Conservation (phyloP, 2,888 invertebrate species). For the Tribolium freemani region DNA sequence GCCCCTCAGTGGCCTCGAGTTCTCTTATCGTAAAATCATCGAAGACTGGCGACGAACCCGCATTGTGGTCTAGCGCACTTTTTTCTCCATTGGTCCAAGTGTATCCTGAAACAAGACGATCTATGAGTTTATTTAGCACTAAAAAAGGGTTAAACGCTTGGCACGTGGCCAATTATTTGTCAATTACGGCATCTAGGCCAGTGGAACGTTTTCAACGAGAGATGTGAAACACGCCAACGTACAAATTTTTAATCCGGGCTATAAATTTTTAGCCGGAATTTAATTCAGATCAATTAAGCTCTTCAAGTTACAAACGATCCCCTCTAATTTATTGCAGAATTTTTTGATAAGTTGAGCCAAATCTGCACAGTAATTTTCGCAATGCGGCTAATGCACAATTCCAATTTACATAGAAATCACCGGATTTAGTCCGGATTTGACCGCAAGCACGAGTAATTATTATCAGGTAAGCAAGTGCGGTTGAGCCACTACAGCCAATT, state of each 20-base stretch:
- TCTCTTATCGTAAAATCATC: conserved; percentile 60
- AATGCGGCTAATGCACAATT: conserved; percentile 37
- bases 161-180: conserved; percentile 40
- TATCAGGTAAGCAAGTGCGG: conserved; percentile 44
- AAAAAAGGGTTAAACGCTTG: conserved; percentile 40
- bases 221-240: conserved; percentile 39
- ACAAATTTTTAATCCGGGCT: conserved; percentile 33
- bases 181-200: conserved; percentile 1
- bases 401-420: conserved; percentile 41
- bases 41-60: conserved; percentile 52
- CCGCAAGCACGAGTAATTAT: conserved; percentile 43
- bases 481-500: conserved; percentile 32
- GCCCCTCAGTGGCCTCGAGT: conserved; percentile 63
- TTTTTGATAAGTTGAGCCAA: conserved; percentile 6
- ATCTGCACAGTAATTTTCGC: conserved; percentile 35
- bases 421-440: conserved; percentile 38
- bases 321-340: not conserved
- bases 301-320: not conserved
- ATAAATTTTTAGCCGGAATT: conserved; percentile 33
- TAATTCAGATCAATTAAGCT: conserved; percentile 35
- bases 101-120: conserved; percentile 47
- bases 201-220: conserved; percentile 25
- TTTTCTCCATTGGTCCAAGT: conserved; percentile 39
- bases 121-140: conserved; percentile 41
- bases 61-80: conserved; percentile 34